Evolutionary conservation across 2,888 invertebrate genomes (phyloP).

Genomic region (Athetis lepigone): DNA sequence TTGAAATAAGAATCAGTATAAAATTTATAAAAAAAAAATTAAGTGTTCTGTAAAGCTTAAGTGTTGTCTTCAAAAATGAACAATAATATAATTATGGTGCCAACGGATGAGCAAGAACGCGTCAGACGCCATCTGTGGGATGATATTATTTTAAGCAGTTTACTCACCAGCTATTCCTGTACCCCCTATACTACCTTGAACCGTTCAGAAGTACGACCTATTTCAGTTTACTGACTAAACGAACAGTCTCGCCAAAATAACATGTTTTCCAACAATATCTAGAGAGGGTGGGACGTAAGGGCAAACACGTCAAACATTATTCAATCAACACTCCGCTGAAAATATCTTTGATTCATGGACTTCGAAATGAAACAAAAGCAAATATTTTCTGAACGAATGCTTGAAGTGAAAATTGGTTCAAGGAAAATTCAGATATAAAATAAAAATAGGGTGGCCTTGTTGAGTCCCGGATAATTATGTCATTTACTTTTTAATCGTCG

Average conservation of each 20-base stretch:
- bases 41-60: constrained; percentile 4
- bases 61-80: constrained; percentile 27
- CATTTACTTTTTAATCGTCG: background rate
- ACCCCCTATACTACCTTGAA: constrained; percentile 83
- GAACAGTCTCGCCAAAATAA: constrained; percentile 72
- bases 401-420: constrained; percentile 12
- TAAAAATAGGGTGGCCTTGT: constrained; percentile 46
- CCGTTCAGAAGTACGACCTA: constrained; percentile 82
- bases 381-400: background rate
- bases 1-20: background rate
- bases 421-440: constrained; percentile 1
- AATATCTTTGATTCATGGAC: constrained; percentile 15
- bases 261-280: constrained; percentile 52
- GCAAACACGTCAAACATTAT: constrained; percentile 49
- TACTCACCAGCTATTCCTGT: constrained; percentile 85
- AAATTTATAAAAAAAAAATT: background rate
- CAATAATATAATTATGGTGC: too few relatives aligned
- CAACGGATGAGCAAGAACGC: constrained; percentile 44
- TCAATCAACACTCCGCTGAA: constrained; percentile 45
- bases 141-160: constrained; percentile 80
- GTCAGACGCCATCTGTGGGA: constrained; percentile 71
- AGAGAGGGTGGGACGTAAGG: constrained; percentile 53
- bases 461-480: constrained; percentile 10
- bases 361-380: constrained; percentile 9
- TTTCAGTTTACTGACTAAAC: constrained; percentile 81